These are phyloP conservation scores for Halocynthia aurantium DNA, from an alignment of 23 tunicate species.

Conservation along the genomic window DNA sequence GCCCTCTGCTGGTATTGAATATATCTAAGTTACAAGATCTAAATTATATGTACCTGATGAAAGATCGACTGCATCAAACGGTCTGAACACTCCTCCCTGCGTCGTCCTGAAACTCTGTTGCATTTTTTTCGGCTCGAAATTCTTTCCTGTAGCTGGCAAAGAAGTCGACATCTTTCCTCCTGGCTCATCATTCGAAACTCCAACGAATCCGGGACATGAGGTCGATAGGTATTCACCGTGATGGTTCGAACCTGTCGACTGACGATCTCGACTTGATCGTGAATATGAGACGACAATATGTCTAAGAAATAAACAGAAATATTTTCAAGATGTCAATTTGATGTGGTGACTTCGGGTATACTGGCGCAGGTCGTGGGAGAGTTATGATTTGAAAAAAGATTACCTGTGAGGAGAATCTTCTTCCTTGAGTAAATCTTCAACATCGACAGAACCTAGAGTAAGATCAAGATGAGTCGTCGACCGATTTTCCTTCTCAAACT, in stretches of 20 bases:
- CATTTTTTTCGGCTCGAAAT: neutral
- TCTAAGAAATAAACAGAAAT: conserved; percentile 14
- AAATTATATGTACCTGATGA: conserved; percentile 4
- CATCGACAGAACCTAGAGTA: conserved; percentile 78
- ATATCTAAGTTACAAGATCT: neutral
- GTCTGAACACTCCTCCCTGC: conserved; percentile 38
- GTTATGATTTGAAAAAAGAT: neutral
- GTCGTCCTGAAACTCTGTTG: neutral
- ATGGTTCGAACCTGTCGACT: too few relatives aligned
- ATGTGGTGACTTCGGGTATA: neutral
- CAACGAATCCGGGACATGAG: conserved; percentile 54
- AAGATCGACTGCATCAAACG: conserved; percentile 33
- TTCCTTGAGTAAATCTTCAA: conserved; percentile 63
- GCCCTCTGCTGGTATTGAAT: neutral
- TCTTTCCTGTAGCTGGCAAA: conserved; percentile 26
- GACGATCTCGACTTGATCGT: neutral
- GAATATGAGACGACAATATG: conserved; percentile 57
- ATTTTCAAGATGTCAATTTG: neutral
- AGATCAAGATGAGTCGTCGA: conserved; percentile 59
- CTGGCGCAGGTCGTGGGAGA: neutral
- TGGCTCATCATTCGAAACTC: neutral
- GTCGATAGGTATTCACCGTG: conserved; percentile 36
- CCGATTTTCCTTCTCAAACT: conserved; percentile 69
- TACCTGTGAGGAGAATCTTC: conserved; percentile 25
- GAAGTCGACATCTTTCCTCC: conserved; percentile 47